Base-by-base conservation (phyloP, 2,888 invertebrate genomes). In the Calameuta filiformis region DNA sequence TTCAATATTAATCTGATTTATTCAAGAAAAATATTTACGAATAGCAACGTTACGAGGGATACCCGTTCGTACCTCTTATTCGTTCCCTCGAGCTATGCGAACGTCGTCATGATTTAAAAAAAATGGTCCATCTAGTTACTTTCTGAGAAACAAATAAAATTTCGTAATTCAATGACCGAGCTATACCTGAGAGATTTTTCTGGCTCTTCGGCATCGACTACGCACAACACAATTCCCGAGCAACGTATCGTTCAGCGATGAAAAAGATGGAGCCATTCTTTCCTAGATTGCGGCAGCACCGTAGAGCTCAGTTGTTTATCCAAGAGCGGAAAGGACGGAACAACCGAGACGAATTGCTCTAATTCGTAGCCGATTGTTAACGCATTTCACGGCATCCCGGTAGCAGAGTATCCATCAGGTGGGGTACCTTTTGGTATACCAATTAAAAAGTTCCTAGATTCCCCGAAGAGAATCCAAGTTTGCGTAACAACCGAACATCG, bases 301-400 rank as follows among this genome's bases (percentile, higher is more conserved):
- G 23, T 56, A 2, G 56, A 2, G 56, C 56, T 56, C 56, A 9
- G 71, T 71, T 33, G 33, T 71, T 71, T 71, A 71, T 71, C 31
- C 71, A 71, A 71, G 71, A 71, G 33, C 71, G 71, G 71, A 31
- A 34, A 71, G 71, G 71, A 71, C 71, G 71, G 33, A 71, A 23
- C 15, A 34, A 34, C 71, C 71, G 71, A 9, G 31, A 71, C 71
- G 71, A 71, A 71, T 33, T 6, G 33, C 33, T 31, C 71, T 71
- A 71, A 71, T 71, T 71, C 71, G 71, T 71, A n/a, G 71, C n/a
- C 71, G 71, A 71, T 71, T 71, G 71, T 71, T 34, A 71, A 34
- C 71, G 71, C 71, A 15, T 71, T 71, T 71, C 71, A 71, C 71
- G 71, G 33, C 2, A 2, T 71, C 71, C 71, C 71, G 71, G 56